A percentile compares a stretch with the other conserved stretches of the same genome.
Evolutionary conservation across 1,140 invertebrate genomes (phyloP).

Genomic region (Lucilia cuprina): DNA sequence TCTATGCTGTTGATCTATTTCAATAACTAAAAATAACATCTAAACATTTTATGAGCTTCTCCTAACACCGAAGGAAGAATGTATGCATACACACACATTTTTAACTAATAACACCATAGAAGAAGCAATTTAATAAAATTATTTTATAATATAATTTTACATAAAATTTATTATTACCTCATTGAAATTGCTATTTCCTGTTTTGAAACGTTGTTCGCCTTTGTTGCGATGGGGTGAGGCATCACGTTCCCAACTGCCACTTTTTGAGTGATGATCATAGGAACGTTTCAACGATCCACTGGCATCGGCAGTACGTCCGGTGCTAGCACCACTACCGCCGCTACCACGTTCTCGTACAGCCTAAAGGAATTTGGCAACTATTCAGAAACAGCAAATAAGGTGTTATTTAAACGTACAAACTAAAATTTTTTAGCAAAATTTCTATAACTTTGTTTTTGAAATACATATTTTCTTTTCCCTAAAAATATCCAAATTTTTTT

Average conservation of each 20-base stretch:
- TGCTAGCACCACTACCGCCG: background rate
- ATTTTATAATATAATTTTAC: background rate
- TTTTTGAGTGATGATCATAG: background rate
- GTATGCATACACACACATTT: too few relatives aligned
- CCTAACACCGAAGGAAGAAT: too few relatives aligned
- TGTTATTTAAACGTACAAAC: conserved; percentile 49
- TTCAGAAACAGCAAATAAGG: conserved; percentile 62
- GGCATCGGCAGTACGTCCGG: background rate
- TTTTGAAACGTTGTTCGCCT: background rate
- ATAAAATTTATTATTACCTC: conserved; percentile 36
- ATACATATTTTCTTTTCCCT: background rate
- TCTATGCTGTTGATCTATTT: too few relatives aligned
- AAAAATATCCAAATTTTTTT: conserved; percentile 24
- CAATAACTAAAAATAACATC: too few relatives aligned
- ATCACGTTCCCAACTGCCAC: background rate
- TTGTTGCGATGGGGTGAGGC: background rate
- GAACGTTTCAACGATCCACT: background rate
- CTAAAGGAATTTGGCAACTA: conserved; percentile 62
- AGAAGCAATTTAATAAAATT: too few relatives aligned
- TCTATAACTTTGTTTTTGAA: background rate
- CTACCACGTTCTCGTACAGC: conserved; percentile 43
- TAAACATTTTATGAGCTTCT: too few relatives aligned
- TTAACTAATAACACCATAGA: too few relatives aligned
- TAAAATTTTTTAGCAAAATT: background rate
- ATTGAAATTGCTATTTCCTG: background rate